Evolutionary conservation across 2,113 vertebrate genomes (phyloP).

Genomic region (Chlamydotis undulata): DNA sequence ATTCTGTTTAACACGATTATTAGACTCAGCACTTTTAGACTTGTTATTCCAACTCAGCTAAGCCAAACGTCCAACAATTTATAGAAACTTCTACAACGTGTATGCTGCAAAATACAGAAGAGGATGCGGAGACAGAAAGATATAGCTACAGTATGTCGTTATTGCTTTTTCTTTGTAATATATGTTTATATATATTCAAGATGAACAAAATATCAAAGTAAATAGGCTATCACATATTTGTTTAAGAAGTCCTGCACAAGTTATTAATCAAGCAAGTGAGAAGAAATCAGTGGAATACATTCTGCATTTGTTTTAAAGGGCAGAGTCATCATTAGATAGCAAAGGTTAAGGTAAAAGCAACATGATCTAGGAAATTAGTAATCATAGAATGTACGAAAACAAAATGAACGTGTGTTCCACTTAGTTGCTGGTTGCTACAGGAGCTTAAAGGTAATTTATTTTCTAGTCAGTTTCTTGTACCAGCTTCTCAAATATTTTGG

Average conservation of each 20-base stretch:
- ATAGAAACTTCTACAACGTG: neutral
- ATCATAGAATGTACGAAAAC: neutral
- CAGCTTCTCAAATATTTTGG: neutral
- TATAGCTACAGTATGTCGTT: neutral
- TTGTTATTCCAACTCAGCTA: conserved; percentile 10
- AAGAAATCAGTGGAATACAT: neutral
- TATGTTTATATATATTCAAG: neutral
- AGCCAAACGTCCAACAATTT: conserved; percentile 5
- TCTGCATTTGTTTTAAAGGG: neutral
- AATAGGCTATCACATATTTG: neutral
- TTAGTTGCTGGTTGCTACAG: neutral
- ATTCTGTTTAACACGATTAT: conserved; percentile 48
- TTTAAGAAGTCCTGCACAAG: neutral
- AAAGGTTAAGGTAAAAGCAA: neutral
- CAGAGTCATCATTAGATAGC: neutral
- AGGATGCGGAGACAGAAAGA: neutral
- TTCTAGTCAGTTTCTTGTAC: neutral
- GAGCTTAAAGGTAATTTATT: neutral
- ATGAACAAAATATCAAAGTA: neutral
- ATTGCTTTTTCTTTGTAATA: neutral
- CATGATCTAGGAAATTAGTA: neutral
- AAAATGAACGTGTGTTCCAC: neutral
- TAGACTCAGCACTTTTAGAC: conserved; percentile 29
- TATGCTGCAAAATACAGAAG: neutral
- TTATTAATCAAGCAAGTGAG: neutral